These are phyloP conservation scores for Drosophila nasuta DNA, from an alignment of 1,140 invertebrate genomes.

Conservation along the genomic window DNA sequence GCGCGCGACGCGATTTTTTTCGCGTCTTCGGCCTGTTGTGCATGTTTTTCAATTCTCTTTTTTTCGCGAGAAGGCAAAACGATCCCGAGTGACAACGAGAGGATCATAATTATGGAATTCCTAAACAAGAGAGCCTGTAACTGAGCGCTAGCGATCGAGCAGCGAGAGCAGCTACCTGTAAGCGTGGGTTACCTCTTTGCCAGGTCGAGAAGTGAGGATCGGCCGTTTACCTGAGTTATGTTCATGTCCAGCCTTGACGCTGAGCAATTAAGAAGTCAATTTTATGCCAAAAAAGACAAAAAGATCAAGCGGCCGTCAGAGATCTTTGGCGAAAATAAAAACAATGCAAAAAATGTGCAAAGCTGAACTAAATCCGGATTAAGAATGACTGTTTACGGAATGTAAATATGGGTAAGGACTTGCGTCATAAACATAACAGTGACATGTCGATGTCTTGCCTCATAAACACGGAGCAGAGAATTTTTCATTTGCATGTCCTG, in stretches of 20 bases:
- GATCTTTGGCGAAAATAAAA: slow-evolving; percentile 28
- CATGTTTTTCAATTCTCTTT: slow-evolving; percentile 47
- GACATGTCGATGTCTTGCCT: slow-evolving; percentile 10
- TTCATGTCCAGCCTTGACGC: slow-evolving; percentile 49
- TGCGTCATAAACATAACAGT: slow-evolving; percentile 55
- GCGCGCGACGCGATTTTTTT: slow-evolving; percentile 76
- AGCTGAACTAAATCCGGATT: slow-evolving; percentile 79
- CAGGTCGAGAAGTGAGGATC: slow-evolving; percentile 23
- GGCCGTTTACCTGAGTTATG: not conserved
- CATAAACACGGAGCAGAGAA: slow-evolving; percentile 19
- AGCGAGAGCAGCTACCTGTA: slow-evolving; percentile 60
- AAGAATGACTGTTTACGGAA: slow-evolving; percentile 55
- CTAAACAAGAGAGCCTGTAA: slow-evolving; percentile 62
- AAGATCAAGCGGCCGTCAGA: slow-evolving; percentile 37
- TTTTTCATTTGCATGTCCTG: slow-evolving; percentile 32
- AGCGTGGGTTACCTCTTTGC: slow-evolving; percentile 67
- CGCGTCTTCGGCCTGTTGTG: slow-evolving; percentile 57
- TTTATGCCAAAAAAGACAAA: slow-evolving; percentile 65
- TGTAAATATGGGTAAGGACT: slow-evolving; percentile 30
- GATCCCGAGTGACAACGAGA: slow-evolving; percentile 21
- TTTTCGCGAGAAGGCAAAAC: slow-evolving; percentile 71
- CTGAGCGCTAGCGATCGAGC: not conserved
- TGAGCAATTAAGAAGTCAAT: slow-evolving; percentile 81
- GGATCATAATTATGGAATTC: slow-evolving; percentile 84
- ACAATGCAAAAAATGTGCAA: slow-evolving; percentile 78